phyloP scores from a whole-genome alignment of 2,797 vertebrate species.

The Erithacus rubecula region DNA sequence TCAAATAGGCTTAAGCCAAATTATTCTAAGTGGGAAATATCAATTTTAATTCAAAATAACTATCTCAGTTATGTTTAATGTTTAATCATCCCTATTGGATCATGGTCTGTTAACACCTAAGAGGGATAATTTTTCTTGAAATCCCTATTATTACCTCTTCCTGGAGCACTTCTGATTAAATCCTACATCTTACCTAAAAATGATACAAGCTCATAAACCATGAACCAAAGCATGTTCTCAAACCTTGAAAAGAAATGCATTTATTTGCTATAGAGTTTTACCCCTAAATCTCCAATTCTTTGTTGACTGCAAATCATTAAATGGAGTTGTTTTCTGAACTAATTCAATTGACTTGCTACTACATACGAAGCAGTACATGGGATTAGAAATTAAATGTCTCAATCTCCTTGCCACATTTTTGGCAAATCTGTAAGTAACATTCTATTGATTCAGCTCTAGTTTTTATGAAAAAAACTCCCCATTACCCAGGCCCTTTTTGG shows the following conservation, averaged over 20 bases:
- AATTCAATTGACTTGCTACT: not conserved
- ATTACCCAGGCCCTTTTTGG: not conserved
- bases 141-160: not conserved
- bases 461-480: not conserved
- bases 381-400: not conserved
- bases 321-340: not conserved
- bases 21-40: not conserved
- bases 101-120: not conserved
- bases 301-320: not conserved
- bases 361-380: not conserved
- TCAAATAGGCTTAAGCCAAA: not conserved
- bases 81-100: not conserved
- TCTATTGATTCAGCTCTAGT: not conserved
- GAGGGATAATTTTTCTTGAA: not conserved
- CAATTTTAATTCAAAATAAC: not conserved
- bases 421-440: not conserved
- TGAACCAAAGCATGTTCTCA: not conserved
- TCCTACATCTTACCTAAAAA: not conserved
- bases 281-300: not conserved
- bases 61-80: not conserved
- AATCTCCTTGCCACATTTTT: not conserved
- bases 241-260: not conserved
- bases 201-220: not conserved
- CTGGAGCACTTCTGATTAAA: not conserved
- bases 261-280: not conserved